A percentile compares a stretch with the other conserved stretches of the same genome.
These are phyloP conservation scores for Eristalinus sepulchralis DNA, from an alignment of 2,888 invertebrate species.

Conservation along the genomic window DNA sequence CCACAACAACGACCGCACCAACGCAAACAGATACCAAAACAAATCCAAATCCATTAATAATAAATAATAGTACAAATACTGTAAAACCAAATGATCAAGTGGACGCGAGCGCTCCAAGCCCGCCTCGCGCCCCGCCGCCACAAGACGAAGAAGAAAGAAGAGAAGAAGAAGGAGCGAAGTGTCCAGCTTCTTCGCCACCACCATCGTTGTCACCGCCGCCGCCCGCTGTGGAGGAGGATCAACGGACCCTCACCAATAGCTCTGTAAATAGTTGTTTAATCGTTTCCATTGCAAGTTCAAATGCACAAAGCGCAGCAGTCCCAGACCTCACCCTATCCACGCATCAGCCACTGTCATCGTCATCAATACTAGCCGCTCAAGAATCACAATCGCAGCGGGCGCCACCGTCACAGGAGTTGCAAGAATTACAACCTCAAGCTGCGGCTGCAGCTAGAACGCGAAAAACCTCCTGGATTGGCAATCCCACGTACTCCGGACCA, in stretches of 20 bases:
- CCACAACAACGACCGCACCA: not conserved
- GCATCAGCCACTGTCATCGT: constrained; percentile 21
- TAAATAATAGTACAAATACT: constrained; percentile 65
- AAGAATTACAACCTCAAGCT: constrained; percentile 32
- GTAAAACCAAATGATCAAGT: constrained; percentile 65
- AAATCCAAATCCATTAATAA: constrained; percentile 60
- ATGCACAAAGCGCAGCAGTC: constrained; percentile 39
- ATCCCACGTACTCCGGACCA: constrained; percentile 82
- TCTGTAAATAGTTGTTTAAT: constrained; percentile 56
- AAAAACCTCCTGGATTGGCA: constrained; percentile 85
- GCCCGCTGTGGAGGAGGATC: constrained; percentile 58
- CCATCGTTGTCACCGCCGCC: constrained; percentile 34
- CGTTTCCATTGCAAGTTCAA: constrained; percentile 52
- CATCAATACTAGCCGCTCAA: constrained; percentile 16
- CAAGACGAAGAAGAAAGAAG: not conserved
- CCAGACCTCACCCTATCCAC: constrained; percentile 38
- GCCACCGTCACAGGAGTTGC: constrained; percentile 2
- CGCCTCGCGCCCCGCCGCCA: constrained; percentile 30
- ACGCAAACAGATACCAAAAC: constrained; percentile 59
- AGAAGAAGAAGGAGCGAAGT: constrained; percentile 1
- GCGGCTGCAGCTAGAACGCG: constrained; percentile 81
- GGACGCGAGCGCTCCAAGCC: constrained; percentile 42
- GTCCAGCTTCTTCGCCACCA: constrained; percentile 50
- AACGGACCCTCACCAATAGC: constrained; percentile 66
- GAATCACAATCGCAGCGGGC: constrained; percentile 18